These are phyloP conservation scores for Tetropium fuscum DNA, from an alignment of 2,888 invertebrate species.

Conservation along the genomic window DNA sequence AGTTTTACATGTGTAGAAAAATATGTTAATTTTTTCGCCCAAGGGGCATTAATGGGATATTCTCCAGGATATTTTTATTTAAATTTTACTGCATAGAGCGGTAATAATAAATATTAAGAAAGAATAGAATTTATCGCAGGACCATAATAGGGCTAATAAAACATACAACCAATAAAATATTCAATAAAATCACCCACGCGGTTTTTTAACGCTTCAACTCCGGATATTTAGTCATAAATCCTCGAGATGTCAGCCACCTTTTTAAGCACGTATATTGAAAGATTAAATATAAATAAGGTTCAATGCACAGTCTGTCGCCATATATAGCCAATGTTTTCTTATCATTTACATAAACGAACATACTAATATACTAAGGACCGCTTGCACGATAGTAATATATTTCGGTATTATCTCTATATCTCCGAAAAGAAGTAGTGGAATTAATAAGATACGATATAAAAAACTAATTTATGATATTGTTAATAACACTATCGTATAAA, in stretches of 20 bases:
- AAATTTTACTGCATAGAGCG: neutral
- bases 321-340: slow-evolving; percentile 19
- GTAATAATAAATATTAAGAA: slow-evolving; percentile 10
- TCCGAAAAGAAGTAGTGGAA: neutral
- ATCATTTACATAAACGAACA: slow-evolving; percentile 12
- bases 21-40: neutral
- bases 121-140: slow-evolving; percentile 12
- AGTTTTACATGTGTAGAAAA: neutral
- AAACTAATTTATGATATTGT: neutral
- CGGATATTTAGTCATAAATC: slow-evolving; percentile 27
- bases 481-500: too few relatives aligned
- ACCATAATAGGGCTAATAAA: neutral
- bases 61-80: slow-evolving; percentile 1
- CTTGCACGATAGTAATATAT: neutral
- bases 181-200: slow-evolving; percentile 25
- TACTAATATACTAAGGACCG: slow-evolving; percentile 7
- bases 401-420: neutral
- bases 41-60: neutral
- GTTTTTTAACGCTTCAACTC: slow-evolving; percentile 12
- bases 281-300: slow-evolving; percentile 35
- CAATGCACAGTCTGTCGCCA: slow-evolving; percentile 33
- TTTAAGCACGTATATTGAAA: slow-evolving; percentile 27
- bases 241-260: slow-evolving; percentile 20
- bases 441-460: neutral
- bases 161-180: slow-evolving; percentile 16